Conservation (phyloP, 1,140 invertebrate genomes). For the Delia radicum region DNA sequence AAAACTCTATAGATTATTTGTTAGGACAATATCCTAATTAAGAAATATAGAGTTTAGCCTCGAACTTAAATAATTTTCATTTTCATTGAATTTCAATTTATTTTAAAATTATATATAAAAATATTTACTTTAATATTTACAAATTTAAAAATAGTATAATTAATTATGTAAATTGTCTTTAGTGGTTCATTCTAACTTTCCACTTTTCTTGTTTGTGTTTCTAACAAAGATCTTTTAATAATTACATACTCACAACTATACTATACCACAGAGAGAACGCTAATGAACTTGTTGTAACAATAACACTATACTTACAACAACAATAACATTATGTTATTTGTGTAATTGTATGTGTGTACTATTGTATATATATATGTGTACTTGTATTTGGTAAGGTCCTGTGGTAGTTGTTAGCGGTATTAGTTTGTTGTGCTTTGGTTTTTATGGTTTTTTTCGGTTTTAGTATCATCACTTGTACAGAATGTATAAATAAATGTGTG, state of each 20-base stretch:
- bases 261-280: background rate
- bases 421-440: background rate
- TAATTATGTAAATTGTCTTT: background rate
- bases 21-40: too few relatives aligned
- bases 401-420: constrained; percentile 1
- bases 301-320: background rate
- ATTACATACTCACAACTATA: background rate
- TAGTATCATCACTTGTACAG: background rate
- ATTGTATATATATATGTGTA: background rate
- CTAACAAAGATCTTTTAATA: background rate
- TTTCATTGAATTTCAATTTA: too few relatives aligned
- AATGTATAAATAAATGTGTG: background rate
- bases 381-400: background rate
- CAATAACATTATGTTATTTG: background rate
- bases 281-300: background rate
- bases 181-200: background rate
- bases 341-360: background rate
- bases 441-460: background rate
- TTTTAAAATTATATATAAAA: too few relatives aligned
- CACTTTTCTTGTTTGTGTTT: background rate
- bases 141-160: background rate
- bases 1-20: too few relatives aligned
- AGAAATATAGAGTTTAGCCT: too few relatives aligned
- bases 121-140: too few relatives aligned
- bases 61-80: too few relatives aligned